Conservation (phyloP, 2,113 vertebrate genomes). For the Puma concolor region DNA sequence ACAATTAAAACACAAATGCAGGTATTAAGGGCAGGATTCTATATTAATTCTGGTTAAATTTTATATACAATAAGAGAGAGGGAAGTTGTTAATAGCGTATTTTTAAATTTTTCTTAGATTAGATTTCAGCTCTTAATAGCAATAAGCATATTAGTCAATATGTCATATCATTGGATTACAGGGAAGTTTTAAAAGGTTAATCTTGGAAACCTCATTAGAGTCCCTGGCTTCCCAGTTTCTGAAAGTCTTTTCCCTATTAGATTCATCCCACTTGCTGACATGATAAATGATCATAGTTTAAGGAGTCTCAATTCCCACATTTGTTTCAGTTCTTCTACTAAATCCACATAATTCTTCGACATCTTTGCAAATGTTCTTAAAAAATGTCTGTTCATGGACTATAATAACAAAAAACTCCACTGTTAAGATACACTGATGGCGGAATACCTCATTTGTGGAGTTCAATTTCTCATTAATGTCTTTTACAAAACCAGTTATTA, state of each 20-base stretch:
- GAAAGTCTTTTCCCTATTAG: not conserved
- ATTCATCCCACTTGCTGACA: constrained; percentile 4
- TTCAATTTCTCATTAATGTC: not conserved
- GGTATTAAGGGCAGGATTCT: not conserved
- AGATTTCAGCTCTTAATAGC: not conserved
- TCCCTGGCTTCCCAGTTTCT: not conserved
- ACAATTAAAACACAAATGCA: not conserved
- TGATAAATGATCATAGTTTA: not conserved
- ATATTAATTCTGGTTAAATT: not conserved
- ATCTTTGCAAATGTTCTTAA: not conserved
- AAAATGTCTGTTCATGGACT: not conserved
- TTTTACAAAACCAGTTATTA: not conserved
- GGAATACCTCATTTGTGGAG: not conserved
- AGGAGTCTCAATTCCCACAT: not conserved
- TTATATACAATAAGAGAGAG: not conserved
- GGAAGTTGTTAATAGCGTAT: not conserved
- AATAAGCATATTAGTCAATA: not conserved
- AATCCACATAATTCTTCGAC: not conserved
- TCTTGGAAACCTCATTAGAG: not conserved
- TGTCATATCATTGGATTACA: not conserved
- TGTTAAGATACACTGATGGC: not conserved
- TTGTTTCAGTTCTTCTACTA: not conserved
- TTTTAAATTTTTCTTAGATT: not conserved
- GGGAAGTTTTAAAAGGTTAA: not conserved
- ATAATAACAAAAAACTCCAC: not conserved